Percentiles rank a stretch among this genome's conserved stretches.
Evolutionary conservation across 2,797 vertebrate species (phyloP).

Genomic region (Columba guinea): DNA sequence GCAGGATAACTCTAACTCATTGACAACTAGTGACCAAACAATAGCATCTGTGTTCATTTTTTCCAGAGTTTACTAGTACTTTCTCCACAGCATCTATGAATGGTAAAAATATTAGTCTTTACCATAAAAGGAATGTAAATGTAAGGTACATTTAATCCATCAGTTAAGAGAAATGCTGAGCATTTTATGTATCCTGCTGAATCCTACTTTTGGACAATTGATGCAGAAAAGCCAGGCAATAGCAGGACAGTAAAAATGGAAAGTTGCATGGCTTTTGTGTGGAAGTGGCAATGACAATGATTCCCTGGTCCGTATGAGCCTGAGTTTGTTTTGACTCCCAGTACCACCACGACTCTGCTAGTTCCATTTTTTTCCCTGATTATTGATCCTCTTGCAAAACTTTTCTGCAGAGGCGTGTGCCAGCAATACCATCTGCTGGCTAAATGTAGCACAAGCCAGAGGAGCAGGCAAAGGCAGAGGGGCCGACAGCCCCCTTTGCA

Average conservation of each 20-base stretch:
- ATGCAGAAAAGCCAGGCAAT: neutral
- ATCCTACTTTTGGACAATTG: neutral
- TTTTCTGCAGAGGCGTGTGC: neutral
- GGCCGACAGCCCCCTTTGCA: rapidly evolving
- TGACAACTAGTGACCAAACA: neutral
- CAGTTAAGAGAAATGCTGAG: neutral
- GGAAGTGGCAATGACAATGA: neutral
- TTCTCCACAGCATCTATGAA: neutral
- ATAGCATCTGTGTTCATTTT: neutral
- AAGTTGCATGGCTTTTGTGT: neutral
- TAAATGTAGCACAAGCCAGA: rapidly evolving
- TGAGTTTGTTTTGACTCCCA: neutral
- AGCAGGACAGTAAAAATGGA: neutral
- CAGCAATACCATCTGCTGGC: constrained; percentile 70
- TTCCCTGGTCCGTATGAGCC: neutral
- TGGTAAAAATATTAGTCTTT: neutral
- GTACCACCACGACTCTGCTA: neutral
- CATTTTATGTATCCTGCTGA: neutral
- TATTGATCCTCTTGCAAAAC: neutral
- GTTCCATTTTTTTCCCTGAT: neutral
- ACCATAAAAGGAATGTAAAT: neutral
- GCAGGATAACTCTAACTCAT: neutral
- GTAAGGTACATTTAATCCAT: neutral
- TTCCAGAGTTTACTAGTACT: neutral
- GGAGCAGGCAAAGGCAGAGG: rapidly evolving